Evolutionary conservation across 64 coral and sea anemone genomes (phyloP), one percentile per base, ranked within the genome.

Genomic region (Dendrophyllia cribrosa): DNA sequence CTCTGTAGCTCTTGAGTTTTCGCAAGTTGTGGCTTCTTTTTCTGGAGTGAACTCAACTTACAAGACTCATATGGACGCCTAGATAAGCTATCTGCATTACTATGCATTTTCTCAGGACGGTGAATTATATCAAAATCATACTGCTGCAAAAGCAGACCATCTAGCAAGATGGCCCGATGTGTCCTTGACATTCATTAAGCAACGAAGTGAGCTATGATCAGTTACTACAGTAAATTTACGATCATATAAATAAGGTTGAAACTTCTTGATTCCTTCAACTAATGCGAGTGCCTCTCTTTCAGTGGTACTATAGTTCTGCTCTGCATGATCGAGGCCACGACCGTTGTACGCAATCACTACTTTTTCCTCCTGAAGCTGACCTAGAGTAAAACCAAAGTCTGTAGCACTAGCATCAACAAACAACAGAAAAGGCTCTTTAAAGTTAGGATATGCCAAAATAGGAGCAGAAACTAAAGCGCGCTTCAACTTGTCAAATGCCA

Each of bases 51-150:
- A 23, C 13, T 74, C 19, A 46, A 65, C 7, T 0, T 74, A 22
- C 12, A 76, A 14, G 1, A 50, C 43, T 6, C 64, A 86, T n/a
- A n/a, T 43, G 90, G 70, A 12, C 79, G 7, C 62, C 58, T 59
- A 4, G 79, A 83, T 64, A 83, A 62, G 3, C 8, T 43, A 64
- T 83, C 79, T 11, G 79, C 23, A 26, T 83, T 62, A 34, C 79
- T 55, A 59, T 83, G 59, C 23, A 61, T 43, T 9, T 13, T 64
- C 1, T 55, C 79, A 23, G 58, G 79, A 17, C 59, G 58, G 62
- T 83, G 62, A 64, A 83, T 16, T 6, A 83, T 83, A 8, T 83
- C 79, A 24, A 83, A 83, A 83, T 83, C 59, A 45, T 83, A 83
- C 17, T 83, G 20, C 14, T 83, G 79, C 0, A 83, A 15, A 4